Conservation (phyloP, 2,113 vertebrate species). For the Seriola quinqueradiata region DNA sequence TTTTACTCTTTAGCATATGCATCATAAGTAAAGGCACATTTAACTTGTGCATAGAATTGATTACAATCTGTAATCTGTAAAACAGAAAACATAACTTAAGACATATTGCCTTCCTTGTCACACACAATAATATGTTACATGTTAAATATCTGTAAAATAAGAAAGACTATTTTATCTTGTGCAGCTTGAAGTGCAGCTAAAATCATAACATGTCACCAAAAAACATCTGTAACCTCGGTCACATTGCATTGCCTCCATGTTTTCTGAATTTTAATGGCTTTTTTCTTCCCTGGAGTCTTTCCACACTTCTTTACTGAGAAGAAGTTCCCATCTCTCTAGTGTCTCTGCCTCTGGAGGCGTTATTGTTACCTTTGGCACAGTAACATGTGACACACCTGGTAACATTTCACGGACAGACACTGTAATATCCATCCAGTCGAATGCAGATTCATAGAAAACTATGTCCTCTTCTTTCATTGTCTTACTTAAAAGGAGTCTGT, state of each 20-base stretch:
- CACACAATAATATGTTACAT: background rate
- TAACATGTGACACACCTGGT: background rate
- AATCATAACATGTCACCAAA: background rate
- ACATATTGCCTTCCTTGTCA: background rate
- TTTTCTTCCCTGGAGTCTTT: background rate
- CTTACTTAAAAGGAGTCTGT: slow-evolving; percentile 87
- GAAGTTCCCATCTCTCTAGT: background rate
- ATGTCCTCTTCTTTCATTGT: background rate
- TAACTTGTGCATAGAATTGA: slow-evolving; percentile 23
- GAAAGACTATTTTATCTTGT: background rate
- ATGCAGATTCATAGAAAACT: background rate
- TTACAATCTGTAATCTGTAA: slow-evolving; percentile 18
- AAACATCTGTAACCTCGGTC: slow-evolving; percentile 7
- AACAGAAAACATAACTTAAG: background rate
- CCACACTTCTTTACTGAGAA: background rate
- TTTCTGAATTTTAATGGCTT: slow-evolving; percentile 23
- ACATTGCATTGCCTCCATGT: background rate
- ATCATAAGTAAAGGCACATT: slow-evolving; percentile 30
- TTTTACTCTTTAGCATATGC: slow-evolving; percentile 19
- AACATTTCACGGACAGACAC: slow-evolving; percentile 4
- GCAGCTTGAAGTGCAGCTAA: slow-evolving; percentile 13
- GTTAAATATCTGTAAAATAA: slow-evolving; percentile 7
- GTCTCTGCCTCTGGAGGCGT: background rate
- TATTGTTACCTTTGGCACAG: slow-evolving; percentile 16
- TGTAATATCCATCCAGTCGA: slow-evolving; percentile 5